phyloP scores from a whole-genome alignment of 2,888 invertebrate genomes.

The Marronus borbonicus region DNA sequence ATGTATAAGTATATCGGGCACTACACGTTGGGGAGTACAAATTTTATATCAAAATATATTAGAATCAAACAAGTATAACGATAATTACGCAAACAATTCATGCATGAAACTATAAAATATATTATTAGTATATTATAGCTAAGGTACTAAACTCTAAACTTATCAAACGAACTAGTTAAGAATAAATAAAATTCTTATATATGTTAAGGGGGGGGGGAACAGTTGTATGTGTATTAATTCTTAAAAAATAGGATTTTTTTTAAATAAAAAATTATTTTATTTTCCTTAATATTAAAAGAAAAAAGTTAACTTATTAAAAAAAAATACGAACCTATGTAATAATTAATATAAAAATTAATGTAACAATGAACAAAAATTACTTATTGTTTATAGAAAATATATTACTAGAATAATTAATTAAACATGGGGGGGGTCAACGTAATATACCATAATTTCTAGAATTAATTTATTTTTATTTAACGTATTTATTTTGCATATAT shows the following conservation, averaged over 20 bases:
- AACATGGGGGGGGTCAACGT: no score
- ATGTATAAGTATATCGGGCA: background rate
- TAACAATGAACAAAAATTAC: no score
- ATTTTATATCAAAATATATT: constrained; percentile 2
- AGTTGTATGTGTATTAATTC: constrained; percentile 68
- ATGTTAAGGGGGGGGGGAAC: constrained; percentile 50
- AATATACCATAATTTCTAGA: no score
- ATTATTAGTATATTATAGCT: background rate
- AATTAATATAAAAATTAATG: no score
- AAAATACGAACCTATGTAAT: no score
- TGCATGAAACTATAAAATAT: constrained; percentile 30
- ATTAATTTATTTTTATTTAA: background rate
- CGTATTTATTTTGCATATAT: background rate
- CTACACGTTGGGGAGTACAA: constrained; percentile 33
- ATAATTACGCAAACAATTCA: no score
- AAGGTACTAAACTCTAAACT: background rate
- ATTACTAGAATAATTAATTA: no score
- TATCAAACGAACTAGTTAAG: constrained; percentile 29
- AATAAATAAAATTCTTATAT: constrained; percentile 42
- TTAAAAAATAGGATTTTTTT: constrained; percentile 41
- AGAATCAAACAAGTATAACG: no score
- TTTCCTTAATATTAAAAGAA: constrained; percentile 38
- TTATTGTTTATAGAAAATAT: no score
- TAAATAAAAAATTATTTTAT: constrained; percentile 33
- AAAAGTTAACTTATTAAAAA: background rate